Evolutionary conservation across 2,797 vertebrate species (phyloP).

Genomic region (Macrochelys suwanniensis): DNA sequence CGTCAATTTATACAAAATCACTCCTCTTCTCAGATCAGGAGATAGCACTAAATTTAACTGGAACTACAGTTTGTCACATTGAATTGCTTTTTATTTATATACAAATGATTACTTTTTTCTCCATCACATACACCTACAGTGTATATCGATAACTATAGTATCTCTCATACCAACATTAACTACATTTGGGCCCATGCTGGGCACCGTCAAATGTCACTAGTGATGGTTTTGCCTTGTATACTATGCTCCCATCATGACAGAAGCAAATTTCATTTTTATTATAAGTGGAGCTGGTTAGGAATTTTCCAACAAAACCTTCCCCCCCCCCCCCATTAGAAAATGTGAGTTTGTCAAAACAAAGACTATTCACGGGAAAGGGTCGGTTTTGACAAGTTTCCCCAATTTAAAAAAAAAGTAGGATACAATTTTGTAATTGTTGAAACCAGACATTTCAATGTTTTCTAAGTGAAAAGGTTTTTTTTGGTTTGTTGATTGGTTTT

Average conservation of each 20-base stretch:
- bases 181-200: neutral
- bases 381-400: neutral
- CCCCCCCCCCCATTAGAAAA: neutral
- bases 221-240: neutral
- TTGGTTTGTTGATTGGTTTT: neutral
- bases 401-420: neutral
- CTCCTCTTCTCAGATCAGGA: neutral
- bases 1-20: accelerated
- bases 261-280: neutral
- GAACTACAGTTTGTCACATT: neutral
- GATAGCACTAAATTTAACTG: neutral
- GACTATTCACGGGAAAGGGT: neutral
- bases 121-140: neutral
- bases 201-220: neutral
- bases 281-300: neutral
- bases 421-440: neutral
- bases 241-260: neutral
- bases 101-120: neutral
- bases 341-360: neutral
- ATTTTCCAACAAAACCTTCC: neutral
- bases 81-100: neutral
- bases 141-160: neutral
- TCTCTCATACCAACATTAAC: neutral
- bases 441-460: neutral
- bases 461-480: neutral